These are phyloP conservation scores for Heliornis fulica DNA, from an alignment of 2,113 vertebrate genomes.

Conservation along the genomic window DNA sequence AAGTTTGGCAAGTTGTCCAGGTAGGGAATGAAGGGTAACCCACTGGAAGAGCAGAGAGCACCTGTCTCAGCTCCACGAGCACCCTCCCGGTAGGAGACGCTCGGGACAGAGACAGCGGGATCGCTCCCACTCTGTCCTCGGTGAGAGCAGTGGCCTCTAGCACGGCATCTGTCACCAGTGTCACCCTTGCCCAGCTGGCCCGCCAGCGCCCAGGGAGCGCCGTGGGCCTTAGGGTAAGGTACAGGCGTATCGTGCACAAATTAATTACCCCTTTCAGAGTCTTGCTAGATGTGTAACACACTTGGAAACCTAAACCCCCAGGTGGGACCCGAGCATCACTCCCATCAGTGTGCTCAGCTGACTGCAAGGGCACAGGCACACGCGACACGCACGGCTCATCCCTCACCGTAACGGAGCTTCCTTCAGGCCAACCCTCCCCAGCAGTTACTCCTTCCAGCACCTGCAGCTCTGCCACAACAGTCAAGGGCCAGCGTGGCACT, in stretches of 20 bases:
- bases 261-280: background rate
- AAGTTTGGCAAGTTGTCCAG: conserved; percentile 98
- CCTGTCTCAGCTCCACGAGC: background rate
- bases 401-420: too few relatives aligned
- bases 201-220: background rate
- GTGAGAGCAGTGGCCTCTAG: background rate
- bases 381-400: too few relatives aligned
- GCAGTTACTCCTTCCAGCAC: background rate
- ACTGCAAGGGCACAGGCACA: too few relatives aligned
- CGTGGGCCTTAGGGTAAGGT: background rate
- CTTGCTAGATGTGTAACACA: background rate
- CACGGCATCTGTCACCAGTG: background rate
- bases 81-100: background rate
- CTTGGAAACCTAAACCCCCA: background rate
- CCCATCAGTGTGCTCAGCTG: background rate
- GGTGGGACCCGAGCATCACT: background rate
- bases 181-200: background rate
- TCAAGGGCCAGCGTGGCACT: background rate
- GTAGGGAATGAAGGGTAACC: conserved; percentile 96
- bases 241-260: background rate
- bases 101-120: background rate
- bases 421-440: too few relatives aligned
- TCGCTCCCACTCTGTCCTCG: background rate
- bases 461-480: background rate
- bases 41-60: conserved; percentile 75